Base-by-base conservation (phyloP, 2,888 invertebrate genomes). In the Altica lythri region DNA sequence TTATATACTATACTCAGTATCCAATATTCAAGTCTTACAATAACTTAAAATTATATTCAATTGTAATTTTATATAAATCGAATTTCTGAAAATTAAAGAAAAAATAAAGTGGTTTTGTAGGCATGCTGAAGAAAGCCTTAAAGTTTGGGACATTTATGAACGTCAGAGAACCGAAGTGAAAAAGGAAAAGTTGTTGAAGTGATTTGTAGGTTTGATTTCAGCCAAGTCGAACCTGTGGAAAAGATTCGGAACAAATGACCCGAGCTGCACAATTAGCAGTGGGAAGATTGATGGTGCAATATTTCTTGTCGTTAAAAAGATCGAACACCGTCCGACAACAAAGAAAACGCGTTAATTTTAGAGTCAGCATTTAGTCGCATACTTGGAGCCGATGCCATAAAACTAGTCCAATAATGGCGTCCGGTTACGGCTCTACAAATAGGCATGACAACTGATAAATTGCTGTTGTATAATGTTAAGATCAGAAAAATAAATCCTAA, bases 201-300 rank as follows among this genome's bases (percentile, higher is more conserved):
- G 61, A 64, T 64, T 64, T 61, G 62, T 62, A 35, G 61, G 50
- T 59, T 56, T 58, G 63, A 55, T 60, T 57, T 59, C 61, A 56
- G 59, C 29, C 48, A 63, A 65, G 67, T 66, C 66, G 53, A 47
- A 50, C 50, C 50, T 38, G 37, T 18, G 60, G 57, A 61, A 61
- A 60, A 60, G 60, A 59, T 63, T 58, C 60, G 10, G 62, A 66
- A 64, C 66, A 66, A 68, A 64, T 61, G 65, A 61, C 61, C 64
- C 49, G 56, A 53, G 63, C 68, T 67, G 65, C 63, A 69, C 71
- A 75, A 75, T 74, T 74, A 73, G 71, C 69, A 67, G 66, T 60
- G 65, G 58, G 62, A 66, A 71, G 73, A 75, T 72, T 69, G 70
- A 75, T 74, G 68, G 62, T 47, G 61, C 63, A 58, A 67, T 67